Evolutionary conservation across 1,140 invertebrate species (phyloP).

Genomic region (Glossosoma conforme): DNA sequence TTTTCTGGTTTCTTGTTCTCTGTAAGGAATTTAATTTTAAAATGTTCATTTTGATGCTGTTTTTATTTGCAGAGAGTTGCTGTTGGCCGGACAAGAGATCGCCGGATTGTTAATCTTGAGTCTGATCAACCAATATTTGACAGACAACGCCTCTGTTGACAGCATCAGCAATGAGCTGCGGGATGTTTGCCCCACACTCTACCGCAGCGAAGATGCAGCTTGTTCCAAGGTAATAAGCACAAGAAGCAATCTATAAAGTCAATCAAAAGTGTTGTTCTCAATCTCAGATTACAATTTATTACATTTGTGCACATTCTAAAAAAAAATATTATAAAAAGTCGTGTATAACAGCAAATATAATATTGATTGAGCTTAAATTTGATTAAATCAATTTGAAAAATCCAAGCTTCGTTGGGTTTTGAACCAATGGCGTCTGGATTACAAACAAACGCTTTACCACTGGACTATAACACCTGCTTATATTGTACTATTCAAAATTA

Average conservation of each 20-base stretch:
- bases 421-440: too few relatives aligned
- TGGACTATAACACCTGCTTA: too few relatives aligned
- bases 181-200: slow-evolving; percentile 89
- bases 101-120: slow-evolving; percentile 68
- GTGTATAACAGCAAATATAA: too few relatives aligned
- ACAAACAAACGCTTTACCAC: too few relatives aligned
- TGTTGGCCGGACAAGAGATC: slow-evolving; percentile 79
- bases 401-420: too few relatives aligned
- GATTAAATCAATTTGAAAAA: too few relatives aligned
- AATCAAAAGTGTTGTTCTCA: neutral
- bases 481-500: too few relatives aligned
- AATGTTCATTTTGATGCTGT: too few relatives aligned
- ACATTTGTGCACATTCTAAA: slow-evolving; percentile 1
- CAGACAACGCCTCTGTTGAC: slow-evolving; percentile 92
- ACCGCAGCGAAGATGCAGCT: slow-evolving; percentile 91
- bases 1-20: too few relatives aligned
- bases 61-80: slow-evolving; percentile 67
- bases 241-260: neutral
- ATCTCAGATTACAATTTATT: slow-evolving; percentile 2
- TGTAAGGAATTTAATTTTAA: too few relatives aligned
- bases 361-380: too few relatives aligned
- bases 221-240: slow-evolving; percentile 82
- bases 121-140: slow-evolving; percentile 81
- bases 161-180: slow-evolving; percentile 83
- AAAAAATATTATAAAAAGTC: slow-evolving; percentile 7